phyloP scores from a whole-genome alignment of 2,888 invertebrate genomes.

The Celastrina argiolus region DNA sequence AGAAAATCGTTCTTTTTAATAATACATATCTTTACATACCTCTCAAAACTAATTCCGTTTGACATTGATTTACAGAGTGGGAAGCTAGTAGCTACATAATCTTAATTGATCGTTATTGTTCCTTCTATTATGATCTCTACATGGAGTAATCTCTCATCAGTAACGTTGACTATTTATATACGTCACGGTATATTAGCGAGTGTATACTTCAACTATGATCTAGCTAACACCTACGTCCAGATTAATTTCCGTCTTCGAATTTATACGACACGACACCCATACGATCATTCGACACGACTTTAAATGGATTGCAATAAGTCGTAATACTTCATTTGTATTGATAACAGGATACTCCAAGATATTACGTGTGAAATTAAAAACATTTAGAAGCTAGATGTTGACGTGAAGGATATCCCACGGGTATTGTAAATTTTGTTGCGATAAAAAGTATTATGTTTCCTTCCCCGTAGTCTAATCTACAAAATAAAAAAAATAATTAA shows the following conservation, averaged over 20 bases:
- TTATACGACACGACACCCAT: neutral
- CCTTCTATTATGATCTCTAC: neutral
- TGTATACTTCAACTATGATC: slow-evolving; percentile 1
- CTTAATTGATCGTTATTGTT: slow-evolving; percentile 1
- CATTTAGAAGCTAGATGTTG: too few species aligned
- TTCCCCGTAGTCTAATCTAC: too few species aligned
- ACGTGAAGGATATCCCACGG: too few species aligned
- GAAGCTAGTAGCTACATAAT: neutral
- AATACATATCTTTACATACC: too few species aligned
- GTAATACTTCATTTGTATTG: too few species aligned
- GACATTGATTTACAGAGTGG: neutral
- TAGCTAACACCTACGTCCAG: neutral
- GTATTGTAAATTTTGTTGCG: too few species aligned
- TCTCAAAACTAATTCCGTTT: neutral
- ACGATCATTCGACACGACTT: neutral
- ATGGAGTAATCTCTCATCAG: slow-evolving; percentile 3
- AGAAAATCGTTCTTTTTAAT: too few species aligned
- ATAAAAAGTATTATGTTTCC: too few species aligned
- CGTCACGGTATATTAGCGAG: neutral
- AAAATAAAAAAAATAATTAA: too few species aligned
- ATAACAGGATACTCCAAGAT: too few species aligned
- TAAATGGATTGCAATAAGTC: too few species aligned
- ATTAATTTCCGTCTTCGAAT: neutral
- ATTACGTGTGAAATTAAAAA: too few species aligned
- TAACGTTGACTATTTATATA: neutral